A percentile compares a stretch with the other conserved stretches of the same genome.
Evolutionary conservation across 2,888 invertebrate species (phyloP).

Genomic region (Proisotoma minuta): DNA sequence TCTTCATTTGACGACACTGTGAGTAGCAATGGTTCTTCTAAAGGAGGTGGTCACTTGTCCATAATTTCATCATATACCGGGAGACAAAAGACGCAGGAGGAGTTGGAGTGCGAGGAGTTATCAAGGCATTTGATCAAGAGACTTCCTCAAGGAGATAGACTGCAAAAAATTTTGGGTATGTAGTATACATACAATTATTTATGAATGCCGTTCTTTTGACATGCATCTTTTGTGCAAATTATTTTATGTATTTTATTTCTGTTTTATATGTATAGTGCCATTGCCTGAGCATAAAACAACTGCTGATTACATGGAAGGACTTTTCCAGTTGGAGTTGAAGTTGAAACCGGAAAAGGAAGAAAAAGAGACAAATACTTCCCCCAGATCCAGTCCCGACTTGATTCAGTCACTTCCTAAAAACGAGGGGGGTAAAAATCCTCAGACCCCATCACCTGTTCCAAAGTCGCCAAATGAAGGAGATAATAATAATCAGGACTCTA

Average conservation of each 20-base stretch:
- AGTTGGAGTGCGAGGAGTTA: constrained; percentile 71
- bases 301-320: constrained; percentile 64
- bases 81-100: constrained; percentile 65
- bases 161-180: constrained; percentile 62
- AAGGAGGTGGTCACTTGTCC: neutral
- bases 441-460: neutral
- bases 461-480: neutral
- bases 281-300: constrained; percentile 64
- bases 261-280: constrained; percentile 55
- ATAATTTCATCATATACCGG: constrained; percentile 34
- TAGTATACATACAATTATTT: too few species aligned
- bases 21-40: constrained; percentile 1
- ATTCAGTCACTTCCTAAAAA: constrained; percentile 9
- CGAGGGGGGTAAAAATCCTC: neutral
- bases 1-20: constrained; percentile 4
- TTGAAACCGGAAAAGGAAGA: constrained; percentile 31
- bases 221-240: neutral
- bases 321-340: constrained; percentile 53
- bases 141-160: constrained; percentile 56
- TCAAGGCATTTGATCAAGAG: constrained; percentile 54
- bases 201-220: neutral
- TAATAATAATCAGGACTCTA: neutral
- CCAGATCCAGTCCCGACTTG: constrained; percentile 11
- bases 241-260: neutral
- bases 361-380: constrained; percentile 12